Base-by-base conservation (phyloP, 37 sponge, comb jelly and placozoan species). In the Cliona cf. orientalis region DNA sequence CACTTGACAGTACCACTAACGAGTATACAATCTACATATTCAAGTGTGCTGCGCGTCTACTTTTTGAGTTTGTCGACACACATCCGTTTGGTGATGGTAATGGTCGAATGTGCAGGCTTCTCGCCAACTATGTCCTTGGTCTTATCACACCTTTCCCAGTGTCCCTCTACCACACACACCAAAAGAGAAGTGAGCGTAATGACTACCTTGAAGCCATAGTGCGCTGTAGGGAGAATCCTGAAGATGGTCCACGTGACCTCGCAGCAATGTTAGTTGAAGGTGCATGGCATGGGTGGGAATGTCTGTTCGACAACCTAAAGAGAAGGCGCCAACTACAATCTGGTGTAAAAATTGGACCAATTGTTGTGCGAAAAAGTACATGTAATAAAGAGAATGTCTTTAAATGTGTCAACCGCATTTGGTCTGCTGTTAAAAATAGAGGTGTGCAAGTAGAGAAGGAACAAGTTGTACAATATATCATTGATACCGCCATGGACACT, bases 1-100 rank as follows among this genome's bases (percentile, higher is more conserved):
- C 66, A 14, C 25, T 3, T 5, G n/a, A 3, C 3, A 22, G 23
- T 6, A 61, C 12, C 26, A 23, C 71, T 3, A 39, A 41, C 4
- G 78, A 75, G 21, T 44, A 71, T 29, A 42, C 74, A 0, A 28
- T 32, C 33, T 60, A 67, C 43, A 31, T 80, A 21, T 72, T 84
- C 76, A 84, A 80, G 46, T 79, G 80, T 83, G 91, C 91, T 33
- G 81, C 86, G 2, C 66, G 86, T 58, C 45, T 85, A 9, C 46
- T 84, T 29, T 90, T 84, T 58, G 25, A 79, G 34, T 84, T 84
- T 74, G 91, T 90, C 9, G 75, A 79, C 67, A 39, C 71, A 33
- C 91, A 90, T 53, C 91, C 86, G 32, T 90, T 90, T 71, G 45
- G 46, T 69, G 86, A 90, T 79, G 91, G 91, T 39, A 90, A 90